A percentile compares a stretch with the other conserved stretches of the same genome.
Evolutionary conservation across 2,797 vertebrate genomes (phyloP).

Genomic region (Argyrosomus regius): DNA sequence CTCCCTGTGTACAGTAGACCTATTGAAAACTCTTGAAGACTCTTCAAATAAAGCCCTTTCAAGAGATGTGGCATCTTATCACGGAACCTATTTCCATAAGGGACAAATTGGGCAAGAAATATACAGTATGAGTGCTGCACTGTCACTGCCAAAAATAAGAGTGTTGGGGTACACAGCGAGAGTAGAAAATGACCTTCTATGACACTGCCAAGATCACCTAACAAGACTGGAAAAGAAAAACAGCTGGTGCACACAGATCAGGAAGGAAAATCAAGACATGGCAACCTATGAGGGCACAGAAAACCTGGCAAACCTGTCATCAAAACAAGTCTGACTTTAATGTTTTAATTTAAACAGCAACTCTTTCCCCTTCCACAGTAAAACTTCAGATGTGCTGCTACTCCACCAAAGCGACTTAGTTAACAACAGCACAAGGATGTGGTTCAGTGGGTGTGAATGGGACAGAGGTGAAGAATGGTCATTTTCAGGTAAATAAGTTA

Average conservation of each 20-base stretch:
- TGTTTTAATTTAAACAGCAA: conserved; percentile 29
- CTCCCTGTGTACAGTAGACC: conserved; percentile 54
- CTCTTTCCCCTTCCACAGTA: conserved; percentile 1
- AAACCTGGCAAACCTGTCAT: conserved; percentile 42
- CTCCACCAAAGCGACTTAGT: background rate
- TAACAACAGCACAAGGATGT: conserved; percentile 24
- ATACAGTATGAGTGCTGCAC: conserved; percentile 29
- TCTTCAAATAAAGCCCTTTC: conserved; percentile 43
- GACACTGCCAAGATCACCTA: conserved; percentile 59
- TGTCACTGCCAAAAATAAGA: conserved; percentile 63
- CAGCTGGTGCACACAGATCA: conserved; percentile 54
- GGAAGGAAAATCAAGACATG: conserved; percentile 32
- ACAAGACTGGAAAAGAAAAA: conserved; percentile 57
- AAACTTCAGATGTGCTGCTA: conserved; percentile 13
- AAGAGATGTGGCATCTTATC: conserved; percentile 59
- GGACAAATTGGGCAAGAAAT: conserved; percentile 50
- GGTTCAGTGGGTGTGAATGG: conserved; percentile 21
- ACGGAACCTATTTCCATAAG: conserved; percentile 51
- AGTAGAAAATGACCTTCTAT: conserved; percentile 54
- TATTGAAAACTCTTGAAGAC: conserved; percentile 55
- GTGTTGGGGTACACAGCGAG: conserved; percentile 30
- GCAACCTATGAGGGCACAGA: conserved; percentile 22
- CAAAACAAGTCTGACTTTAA: conserved; percentile 47
- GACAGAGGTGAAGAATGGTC: conserved; percentile 22
- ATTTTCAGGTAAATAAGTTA: conserved; percentile 42